Percentiles rank a stretch among this genome's conserved stretches.
phyloP scores from a whole-genome alignment of 30 jellyfish, hydroid and myxozoan genomes.

The Clytia hemisphaerica region DNA sequence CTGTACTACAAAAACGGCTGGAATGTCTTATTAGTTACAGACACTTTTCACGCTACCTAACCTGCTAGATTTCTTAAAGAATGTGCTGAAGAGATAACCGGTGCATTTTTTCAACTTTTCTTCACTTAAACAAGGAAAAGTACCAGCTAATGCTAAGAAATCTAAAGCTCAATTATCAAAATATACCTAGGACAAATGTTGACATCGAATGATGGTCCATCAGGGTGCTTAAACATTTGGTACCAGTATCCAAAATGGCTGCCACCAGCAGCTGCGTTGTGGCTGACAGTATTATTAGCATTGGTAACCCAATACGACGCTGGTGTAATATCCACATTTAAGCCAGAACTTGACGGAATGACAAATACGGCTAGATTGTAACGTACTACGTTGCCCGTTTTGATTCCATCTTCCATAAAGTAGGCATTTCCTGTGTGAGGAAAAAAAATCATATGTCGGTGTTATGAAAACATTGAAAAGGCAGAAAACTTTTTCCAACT shows the following conservation, averaged over 20 bases:
- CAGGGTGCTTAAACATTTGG: constrained; percentile 94
- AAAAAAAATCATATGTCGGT: background rate
- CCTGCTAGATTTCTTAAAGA: too few species aligned
- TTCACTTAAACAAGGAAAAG: too few species aligned
- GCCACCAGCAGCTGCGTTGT: constrained; percentile 98
- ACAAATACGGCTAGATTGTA: constrained; percentile 83
- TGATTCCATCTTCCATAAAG: constrained; percentile 96
- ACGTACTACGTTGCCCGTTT: constrained; percentile 68
- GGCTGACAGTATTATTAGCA: constrained; percentile 85
- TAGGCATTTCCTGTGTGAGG: constrained; percentile 70
- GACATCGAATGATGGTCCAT: constrained; percentile 75
- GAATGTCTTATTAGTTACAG: too few species aligned
- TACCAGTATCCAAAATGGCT: constrained; percentile 98
- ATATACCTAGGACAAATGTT: constrained; percentile 88
- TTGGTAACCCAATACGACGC: constrained; percentile 93
- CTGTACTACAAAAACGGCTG: too few species aligned
- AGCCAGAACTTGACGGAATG: constrained; percentile 91
- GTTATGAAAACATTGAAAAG: too few species aligned
- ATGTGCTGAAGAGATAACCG: too few species aligned
- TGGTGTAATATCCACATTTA: constrained; percentile 94
- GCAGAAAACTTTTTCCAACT: too few species aligned
- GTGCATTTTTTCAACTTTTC: too few species aligned
- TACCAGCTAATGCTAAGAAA: background rate
- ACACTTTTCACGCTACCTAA: too few species aligned
- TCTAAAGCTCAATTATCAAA: background rate